Percentiles rank a stretch among this genome's conserved stretches.
phyloP scores from a whole-genome alignment of 1,140 invertebrate species.

The Pseudomyrmex gracilis region DNA sequence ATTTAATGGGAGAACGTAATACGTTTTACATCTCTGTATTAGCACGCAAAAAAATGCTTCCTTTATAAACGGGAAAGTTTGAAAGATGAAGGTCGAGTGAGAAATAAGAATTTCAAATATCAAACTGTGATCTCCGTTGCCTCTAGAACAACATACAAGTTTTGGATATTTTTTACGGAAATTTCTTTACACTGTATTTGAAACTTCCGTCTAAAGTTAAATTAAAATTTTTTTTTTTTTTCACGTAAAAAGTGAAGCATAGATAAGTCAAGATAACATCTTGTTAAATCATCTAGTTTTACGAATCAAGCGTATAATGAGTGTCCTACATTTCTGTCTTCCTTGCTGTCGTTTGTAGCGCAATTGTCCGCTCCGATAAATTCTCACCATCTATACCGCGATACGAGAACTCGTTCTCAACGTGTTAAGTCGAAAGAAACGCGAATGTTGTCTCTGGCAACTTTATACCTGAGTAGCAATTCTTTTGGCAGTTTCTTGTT shows the following conservation, averaged over 20 bases:
- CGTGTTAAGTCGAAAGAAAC: neutral
- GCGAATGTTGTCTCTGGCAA: neutral
- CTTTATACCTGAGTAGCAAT: conserved; percentile 91
- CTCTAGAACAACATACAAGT: too few relatives aligned
- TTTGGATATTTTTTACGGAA: too few relatives aligned
- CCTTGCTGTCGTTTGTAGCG: neutral
- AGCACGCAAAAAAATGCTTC: neutral
- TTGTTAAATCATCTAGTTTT: neutral
- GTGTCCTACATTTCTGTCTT: neutral
- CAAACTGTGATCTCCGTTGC: too few relatives aligned
- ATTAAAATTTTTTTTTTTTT: too few relatives aligned
- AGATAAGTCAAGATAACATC: too few relatives aligned
- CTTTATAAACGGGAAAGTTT: too few relatives aligned
- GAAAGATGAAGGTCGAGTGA: too few relatives aligned
- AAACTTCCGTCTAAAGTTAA: too few relatives aligned
- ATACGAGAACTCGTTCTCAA: neutral
- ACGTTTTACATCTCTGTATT: neutral
- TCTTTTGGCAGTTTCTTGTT: conserved; percentile 99
- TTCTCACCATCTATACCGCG: neutral
- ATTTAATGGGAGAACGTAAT: neutral
- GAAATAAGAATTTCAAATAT: too few relatives aligned
- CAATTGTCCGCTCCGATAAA: neutral
- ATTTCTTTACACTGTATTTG: too few relatives aligned
- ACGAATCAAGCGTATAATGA: neutral
- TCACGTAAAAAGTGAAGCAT: too few relatives aligned